Base-by-base conservation (phyloP, 1,140 invertebrate genomes). In the Ericerus pela region DNA sequence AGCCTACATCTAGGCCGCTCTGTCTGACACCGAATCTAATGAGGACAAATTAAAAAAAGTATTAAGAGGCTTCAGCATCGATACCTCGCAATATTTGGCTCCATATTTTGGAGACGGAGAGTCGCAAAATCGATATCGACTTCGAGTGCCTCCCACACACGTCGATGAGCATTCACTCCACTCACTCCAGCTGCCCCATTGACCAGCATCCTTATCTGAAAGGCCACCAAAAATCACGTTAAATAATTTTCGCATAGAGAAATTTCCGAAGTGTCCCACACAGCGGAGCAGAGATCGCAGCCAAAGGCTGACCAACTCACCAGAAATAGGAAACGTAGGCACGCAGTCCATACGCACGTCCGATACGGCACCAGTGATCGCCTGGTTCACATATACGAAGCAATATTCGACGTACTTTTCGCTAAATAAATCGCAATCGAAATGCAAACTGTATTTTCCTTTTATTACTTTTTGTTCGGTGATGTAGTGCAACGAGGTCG, bases 321-420 rank as follows among this genome's bases (percentile, higher is more conserved):
- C 84, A 71, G 78, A 75, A 18, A 86, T 72, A 1, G 84, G 84
- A 55, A 84, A 70, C 0, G 85, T 87, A 1, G 85, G 85, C 28
- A 88, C 76, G 63, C 85, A 89, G 65, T 86, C 79, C 70, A 81
- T 79, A 55, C 82, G 73, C 1, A 88, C 82, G 67, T 89, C 83
- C 6, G 80, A 77, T 53, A 88, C 84, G 1, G 85, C 84, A 1
- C 83, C 83, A 1, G 79, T 86, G 26, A 84, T 79, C 0, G 84
- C 81, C 59, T 86, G 80, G 37, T 81, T 88, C 4, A 88, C 84
- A 65, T 89, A 89, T 51, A 84, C 79, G 68, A 89, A 88, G 68
- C 86, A 89, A 62, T 88, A 88, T 63, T 88, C 85, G 29, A 86
- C 78, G 64, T 79, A 89, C 36, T 79, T 75, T 67, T 88, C 84